Base-by-base conservation (phyloP, 2,113 vertebrate species). In the Megaleporinus macrocephalus region DNA sequence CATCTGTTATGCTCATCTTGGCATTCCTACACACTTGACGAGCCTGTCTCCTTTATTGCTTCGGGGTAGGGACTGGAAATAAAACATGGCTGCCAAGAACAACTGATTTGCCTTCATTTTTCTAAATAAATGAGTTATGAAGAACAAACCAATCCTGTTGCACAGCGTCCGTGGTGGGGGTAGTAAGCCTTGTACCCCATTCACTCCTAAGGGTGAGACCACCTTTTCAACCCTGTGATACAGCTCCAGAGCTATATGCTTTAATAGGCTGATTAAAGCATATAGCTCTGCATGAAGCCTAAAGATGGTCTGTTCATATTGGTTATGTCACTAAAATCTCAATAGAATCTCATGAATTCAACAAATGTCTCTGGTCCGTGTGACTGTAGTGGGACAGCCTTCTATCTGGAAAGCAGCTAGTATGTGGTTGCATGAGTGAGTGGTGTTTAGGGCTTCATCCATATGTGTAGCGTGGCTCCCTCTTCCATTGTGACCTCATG, bases 111-210 rank as follows among this genome's bases (percentile, higher is more conserved):
- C 66, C 66, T 73, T 77, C 16, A 72, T 72, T 70, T 41, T 78
- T 72, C 49, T 30, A 15, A 59, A 68, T 49, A 29, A 61, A 44
- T 61, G 55, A 78, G 57, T 53, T 65, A 65, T 78, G 51, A 66
- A 47, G 18, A 15, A 49, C 59, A 6, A 24, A 24, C 11, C 20
- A 44, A 36, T 74, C 18, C 41, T 55, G 65, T 55, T 74, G 49
- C 51, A 61, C 29, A 47, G 41, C 66, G 47, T 66, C 71, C 66
- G 55, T n/a, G 30, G 33, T 66, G 29, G 53, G 61, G n/a, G 65
- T 81, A 74, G 66, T 74, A 36, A 55, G 65, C 51, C 33, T 57
- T 55, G 66, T 36, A 18, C 47, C 44, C 33, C n/a, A 79, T 79
- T 53, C 26, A 55, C 20, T 55, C 51, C 51, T 55, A 18, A 59